phyloP scores from a whole-genome alignment of 2,113 vertebrate species.

The Gambusia holbrooki region DNA sequence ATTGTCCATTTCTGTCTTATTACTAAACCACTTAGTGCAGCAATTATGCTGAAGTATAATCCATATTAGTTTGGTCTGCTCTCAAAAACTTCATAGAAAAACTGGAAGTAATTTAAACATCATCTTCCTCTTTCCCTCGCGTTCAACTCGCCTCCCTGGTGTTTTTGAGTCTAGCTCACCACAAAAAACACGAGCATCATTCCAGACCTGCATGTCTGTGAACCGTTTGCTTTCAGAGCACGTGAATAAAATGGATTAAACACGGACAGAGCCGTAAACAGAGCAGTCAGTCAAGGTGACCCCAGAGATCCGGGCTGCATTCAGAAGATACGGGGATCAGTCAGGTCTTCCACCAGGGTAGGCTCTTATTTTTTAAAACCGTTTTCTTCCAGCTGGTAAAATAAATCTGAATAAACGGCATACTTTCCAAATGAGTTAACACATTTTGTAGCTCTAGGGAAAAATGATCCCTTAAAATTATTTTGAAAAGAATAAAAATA shows the following conservation, averaged over 20 bases:
- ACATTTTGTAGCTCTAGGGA: background rate
- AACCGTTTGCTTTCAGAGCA: conserved; percentile 33
- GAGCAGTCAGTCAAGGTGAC: conserved; percentile 69
- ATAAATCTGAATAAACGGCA: background rate
- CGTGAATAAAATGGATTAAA: conserved; percentile 61
- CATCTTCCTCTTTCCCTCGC: conserved; percentile 4
- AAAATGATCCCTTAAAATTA: too few relatives aligned
- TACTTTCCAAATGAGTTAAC: conserved; percentile 1
- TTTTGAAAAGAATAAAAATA: too few relatives aligned
- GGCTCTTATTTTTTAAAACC: conserved; percentile 23
- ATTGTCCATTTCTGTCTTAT: too few relatives aligned
- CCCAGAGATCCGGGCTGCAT: conserved; percentile 63
- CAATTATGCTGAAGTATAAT: too few relatives aligned
- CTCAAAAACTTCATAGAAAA: background rate
- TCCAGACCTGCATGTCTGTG: conserved; percentile 23
- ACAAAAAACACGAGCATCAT: conserved; percentile 17
- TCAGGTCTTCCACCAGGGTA: conserved; percentile 65
- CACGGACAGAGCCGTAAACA: conserved; percentile 35
- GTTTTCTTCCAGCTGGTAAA: conserved; percentile 1
- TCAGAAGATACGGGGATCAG: conserved; percentile 76
- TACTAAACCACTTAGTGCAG: too few relatives aligned
- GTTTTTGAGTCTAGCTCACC: conserved; percentile 39
- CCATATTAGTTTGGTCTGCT: background rate
- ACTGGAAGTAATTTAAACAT: conserved; percentile 20
- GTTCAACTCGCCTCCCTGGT: conserved; percentile 28